Conservation (phyloP, 1,140 invertebrate species). For the Ostrea denselamellosa region DNA sequence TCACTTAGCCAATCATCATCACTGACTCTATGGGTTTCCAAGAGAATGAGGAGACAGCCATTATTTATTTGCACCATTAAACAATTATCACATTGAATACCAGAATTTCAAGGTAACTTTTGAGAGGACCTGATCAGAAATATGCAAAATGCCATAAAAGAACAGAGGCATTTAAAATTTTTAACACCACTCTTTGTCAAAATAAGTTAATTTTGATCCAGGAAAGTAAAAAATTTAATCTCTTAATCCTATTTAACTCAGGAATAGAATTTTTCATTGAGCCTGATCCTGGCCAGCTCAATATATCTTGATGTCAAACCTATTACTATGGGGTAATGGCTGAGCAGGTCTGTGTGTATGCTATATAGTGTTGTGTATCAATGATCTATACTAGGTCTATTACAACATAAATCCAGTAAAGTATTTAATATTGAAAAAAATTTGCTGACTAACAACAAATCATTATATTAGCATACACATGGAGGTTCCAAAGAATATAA, state of each 20-base stretch:
- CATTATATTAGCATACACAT: neutral
- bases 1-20: neutral
- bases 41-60: neutral
- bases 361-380: neutral
- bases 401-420: neutral
- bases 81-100: neutral
- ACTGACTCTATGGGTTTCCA: neutral
- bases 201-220: conserved; percentile 34
- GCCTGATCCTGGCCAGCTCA: neutral
- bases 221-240: conserved; percentile 21
- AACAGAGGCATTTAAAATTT: conserved; percentile 26
- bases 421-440: neutral
- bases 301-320: neutral
- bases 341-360: neutral
- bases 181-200: conserved; percentile 11
- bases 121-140: conserved; percentile 2
- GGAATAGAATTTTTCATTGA: neutral
- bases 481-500: too few species aligned
- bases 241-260: conserved; percentile 27
- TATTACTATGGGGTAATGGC: neutral
- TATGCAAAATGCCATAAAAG: conserved; percentile 2
- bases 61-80: neutral
- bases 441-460: neutral
- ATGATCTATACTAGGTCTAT: neutral
- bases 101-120: neutral